phyloP scores from a whole-genome alignment of 2,888 invertebrate genomes.

The Ferrisia virgata region DNA sequence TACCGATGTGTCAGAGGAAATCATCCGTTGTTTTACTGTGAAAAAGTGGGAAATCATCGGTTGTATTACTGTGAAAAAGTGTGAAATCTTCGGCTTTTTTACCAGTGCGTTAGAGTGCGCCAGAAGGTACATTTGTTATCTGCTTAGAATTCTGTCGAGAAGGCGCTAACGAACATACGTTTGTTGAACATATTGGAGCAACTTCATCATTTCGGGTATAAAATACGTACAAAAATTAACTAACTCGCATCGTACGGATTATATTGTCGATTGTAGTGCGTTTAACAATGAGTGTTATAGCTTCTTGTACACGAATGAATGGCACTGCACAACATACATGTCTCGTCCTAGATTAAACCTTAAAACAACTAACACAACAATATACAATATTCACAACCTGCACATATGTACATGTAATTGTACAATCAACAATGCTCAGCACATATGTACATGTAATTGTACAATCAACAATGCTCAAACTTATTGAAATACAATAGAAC shows the following conservation, averaged over 20 bases:
- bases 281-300: background rate
- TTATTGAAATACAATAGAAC: background rate
- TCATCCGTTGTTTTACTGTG: no score
- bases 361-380: background rate
- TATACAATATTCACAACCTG: conserved; percentile 5
- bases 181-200: background rate
- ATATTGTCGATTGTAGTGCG: background rate
- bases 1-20: no score
- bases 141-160: background rate
- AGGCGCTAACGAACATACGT: background rate
- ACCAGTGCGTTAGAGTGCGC: no score
- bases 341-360: background rate
- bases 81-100: no score
- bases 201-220: background rate
- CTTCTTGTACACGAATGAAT: background rate
- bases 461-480: background rate
- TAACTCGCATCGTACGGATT: background rate
- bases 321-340: background rate
- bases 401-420: background rate
- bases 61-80: no score
- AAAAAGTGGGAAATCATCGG: no score
- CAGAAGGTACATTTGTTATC: no score
- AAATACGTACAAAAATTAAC: background rate
- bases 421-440: background rate
- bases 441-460: background rate